Conservation (phyloP, 2,113 vertebrate genomes). For the Urocitellus parryii region DNA sequence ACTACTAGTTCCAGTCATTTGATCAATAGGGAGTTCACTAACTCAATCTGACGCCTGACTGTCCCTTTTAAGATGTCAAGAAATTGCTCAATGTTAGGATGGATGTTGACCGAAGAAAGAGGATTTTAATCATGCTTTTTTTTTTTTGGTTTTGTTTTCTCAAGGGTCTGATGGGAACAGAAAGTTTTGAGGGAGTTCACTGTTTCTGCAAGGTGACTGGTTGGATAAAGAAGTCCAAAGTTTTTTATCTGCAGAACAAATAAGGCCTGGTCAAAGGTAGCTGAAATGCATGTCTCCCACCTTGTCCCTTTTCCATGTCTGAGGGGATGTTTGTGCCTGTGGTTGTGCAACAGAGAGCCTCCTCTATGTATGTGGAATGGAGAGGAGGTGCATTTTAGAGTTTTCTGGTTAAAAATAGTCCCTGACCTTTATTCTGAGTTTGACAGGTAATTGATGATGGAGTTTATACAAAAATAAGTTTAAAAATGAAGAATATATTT, state of each 20-base stretch:
- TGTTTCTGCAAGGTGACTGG: constrained; percentile 76
- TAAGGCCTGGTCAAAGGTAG: constrained; percentile 81
- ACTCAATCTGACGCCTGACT: constrained; percentile 47
- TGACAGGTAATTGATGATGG: neutral
- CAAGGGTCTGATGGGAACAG: constrained; percentile 78
- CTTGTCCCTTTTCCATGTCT: constrained; percentile 69
- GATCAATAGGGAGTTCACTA: constrained; percentile 66
- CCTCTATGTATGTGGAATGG: neutral
- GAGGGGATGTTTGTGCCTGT: constrained; percentile 59
- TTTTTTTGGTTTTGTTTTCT: constrained; percentile 75
- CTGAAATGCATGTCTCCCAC: constrained; percentile 62
- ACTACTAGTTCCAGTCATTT: neutral
- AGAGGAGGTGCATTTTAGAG: neutral
- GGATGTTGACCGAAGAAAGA: constrained; percentile 82
- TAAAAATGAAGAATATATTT: neutral
- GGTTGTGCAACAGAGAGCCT: constrained; percentile 65
- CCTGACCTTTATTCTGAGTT: constrained; percentile 29
- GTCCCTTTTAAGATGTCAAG: constrained; percentile 80
- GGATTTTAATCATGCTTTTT: constrained; percentile 61
- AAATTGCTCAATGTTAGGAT: constrained; percentile 77
- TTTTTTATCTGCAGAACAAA: constrained; percentile 82
- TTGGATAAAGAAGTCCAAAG: constrained; percentile 79
- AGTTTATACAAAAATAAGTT: neutral
- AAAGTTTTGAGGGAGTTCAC: constrained; percentile 81
- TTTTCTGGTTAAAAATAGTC: neutral